A percentile compares a stretch with the other conserved stretches of the same genome.
Conservation (phyloP, 2,113 vertebrate genomes). For the Greenwoodochromis staneri region DNA sequence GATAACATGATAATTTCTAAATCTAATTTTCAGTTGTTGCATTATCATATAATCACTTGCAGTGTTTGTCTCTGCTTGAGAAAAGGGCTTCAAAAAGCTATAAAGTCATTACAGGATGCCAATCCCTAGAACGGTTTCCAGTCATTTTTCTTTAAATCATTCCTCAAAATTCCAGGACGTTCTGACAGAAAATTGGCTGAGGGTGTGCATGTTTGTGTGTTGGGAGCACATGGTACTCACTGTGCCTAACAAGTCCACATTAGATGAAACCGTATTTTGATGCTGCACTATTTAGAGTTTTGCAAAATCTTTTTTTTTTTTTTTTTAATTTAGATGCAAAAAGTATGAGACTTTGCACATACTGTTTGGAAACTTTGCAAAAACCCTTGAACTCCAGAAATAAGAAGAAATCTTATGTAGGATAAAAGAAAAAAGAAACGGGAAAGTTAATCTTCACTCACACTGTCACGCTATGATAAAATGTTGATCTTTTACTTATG, state of each 20-base stretch:
- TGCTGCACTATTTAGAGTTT: neutral
- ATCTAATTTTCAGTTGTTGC: neutral
- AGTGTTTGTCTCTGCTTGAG: neutral
- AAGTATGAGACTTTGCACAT: neutral
- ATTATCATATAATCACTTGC: neutral
- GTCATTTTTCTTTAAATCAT: constrained; percentile 21
- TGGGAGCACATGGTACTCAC: neutral
- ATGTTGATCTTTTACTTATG: neutral
- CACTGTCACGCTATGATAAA: neutral
- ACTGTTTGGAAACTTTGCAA: neutral
- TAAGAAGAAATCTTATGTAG: neutral
- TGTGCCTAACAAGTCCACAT: neutral
- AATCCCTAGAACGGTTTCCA: constrained; percentile 13
- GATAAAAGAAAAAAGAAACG: neutral
- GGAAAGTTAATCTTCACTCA: neutral
- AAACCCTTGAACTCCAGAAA: neutral
- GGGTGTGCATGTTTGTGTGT: neutral
- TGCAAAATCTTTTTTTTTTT: neutral
- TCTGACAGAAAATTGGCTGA: neutral
- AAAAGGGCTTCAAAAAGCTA: neutral
- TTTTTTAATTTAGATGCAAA: neutral
- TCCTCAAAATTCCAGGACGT: constrained; percentile 21
- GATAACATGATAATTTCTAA: neutral
- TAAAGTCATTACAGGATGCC: neutral
- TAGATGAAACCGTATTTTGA: neutral